These are phyloP conservation scores for Diarsia mendica DNA, from an alignment of 2,888 invertebrate genomes.

Conservation along the genomic window DNA sequence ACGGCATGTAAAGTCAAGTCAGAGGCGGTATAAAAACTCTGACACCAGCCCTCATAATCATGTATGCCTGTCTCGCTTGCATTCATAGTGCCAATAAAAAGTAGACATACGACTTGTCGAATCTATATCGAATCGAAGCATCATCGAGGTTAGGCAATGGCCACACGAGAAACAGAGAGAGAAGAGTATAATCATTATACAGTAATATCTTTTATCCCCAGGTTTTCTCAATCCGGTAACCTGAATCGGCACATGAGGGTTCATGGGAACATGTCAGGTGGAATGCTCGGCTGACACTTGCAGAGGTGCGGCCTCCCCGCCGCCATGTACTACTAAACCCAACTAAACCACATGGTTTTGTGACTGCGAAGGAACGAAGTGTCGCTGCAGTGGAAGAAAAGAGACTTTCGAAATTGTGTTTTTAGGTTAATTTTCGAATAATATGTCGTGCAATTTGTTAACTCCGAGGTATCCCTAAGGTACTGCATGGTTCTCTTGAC, in stretches of 20 bases:
- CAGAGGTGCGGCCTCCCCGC: conserved; percentile 77
- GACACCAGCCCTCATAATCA: too few species aligned
- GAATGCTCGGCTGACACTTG: conserved; percentile 91
- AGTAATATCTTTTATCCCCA: conserved; percentile 67
- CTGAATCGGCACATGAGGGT: conserved; percentile 99
- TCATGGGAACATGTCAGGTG: conserved; percentile 93
- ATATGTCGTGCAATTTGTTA: background rate
- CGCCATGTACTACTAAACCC: conserved; percentile 73
- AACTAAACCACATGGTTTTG: conserved; percentile 55
- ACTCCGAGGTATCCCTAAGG: background rate
- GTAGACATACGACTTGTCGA: too few species aligned
- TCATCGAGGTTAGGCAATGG: too few species aligned
- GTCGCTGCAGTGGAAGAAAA: background rate
- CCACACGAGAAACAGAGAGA: too few species aligned
- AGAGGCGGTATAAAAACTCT: too few species aligned
- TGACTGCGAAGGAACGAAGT: background rate
- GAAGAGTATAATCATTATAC: background rate
- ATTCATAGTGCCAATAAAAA: too few species aligned
- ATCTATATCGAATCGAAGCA: too few species aligned
- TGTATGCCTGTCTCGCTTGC: too few species aligned
- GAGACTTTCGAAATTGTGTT: conserved; percentile 24
- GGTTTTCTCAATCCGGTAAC: conserved; percentile 99
- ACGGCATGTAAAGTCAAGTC: too few species aligned
- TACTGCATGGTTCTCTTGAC: background rate
- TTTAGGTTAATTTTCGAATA: background rate